Conservation (phyloP, 2,797 vertebrate species). For the Distichodus sexfasciatus region DNA sequence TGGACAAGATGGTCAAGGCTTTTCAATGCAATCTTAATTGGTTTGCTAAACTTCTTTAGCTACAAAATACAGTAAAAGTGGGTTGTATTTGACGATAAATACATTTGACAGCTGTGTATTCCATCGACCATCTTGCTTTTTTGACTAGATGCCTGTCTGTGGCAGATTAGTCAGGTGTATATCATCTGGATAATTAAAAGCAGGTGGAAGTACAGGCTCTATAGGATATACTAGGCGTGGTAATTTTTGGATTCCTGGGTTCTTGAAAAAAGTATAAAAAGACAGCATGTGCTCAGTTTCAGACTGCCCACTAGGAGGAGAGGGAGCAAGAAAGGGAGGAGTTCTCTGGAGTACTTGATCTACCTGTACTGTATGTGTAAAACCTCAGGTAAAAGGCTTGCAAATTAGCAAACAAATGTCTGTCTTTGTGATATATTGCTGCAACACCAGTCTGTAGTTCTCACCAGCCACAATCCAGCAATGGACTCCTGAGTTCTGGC, state of each 20-base stretch:
- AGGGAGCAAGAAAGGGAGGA: too few relatives aligned
- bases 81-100: too few relatives aligned
- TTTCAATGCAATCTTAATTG: too few relatives aligned
- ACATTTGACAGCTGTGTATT: too few relatives aligned
- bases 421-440: background rate
- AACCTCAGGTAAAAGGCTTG: too few relatives aligned
- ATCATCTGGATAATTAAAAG: conserved; percentile 72
- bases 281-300: background rate
- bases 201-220: conserved; percentile 48
- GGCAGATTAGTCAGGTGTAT: conserved; percentile 68
- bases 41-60: too few relatives aligned
- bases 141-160: conserved; percentile 10
- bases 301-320: background rate
- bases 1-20: too few relatives aligned
- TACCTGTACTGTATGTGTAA: too few relatives aligned
- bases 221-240: conserved; percentile 61
- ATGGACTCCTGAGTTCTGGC: conserved; percentile 61
- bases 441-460: background rate
- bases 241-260: conserved; percentile 33
- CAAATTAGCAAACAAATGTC: too few relatives aligned
- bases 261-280: conserved; percentile 3
- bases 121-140: too few relatives aligned
- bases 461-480: conserved; percentile 1
- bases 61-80: too few relatives aligned
- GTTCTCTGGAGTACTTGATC: too few relatives aligned